Conservation (phyloP, 2,888 invertebrate genomes). For the Graphium colonna region DNA sequence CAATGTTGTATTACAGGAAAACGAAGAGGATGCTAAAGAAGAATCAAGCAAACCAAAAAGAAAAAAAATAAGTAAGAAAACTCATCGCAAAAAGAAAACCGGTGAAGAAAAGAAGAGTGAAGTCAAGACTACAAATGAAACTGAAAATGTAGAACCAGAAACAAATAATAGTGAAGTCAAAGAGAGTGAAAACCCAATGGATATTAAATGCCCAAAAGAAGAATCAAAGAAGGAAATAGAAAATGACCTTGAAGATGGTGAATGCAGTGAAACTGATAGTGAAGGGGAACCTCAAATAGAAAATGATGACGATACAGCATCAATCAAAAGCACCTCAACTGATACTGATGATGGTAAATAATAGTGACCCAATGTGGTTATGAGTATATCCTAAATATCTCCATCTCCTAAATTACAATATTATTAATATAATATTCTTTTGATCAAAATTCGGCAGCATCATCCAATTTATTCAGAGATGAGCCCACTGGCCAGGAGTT, state of each 20-base stretch:
- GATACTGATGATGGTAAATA: conserved; percentile 58
- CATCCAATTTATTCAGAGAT: too few species aligned
- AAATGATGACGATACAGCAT: conserved; percentile 47
- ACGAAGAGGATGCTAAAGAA: conserved; percentile 40
- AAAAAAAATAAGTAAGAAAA: conserved; percentile 41
- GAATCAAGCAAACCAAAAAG: conserved; percentile 45
- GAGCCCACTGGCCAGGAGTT: too few species aligned
- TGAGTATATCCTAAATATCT: too few species aligned
- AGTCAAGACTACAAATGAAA: conserved; percentile 20
- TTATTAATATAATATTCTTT: too few species aligned
- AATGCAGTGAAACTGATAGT: conserved; percentile 79
- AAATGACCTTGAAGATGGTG: conserved; percentile 82
- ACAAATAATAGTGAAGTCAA: conserved; percentile 10
- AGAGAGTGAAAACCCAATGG: conserved; percentile 6
- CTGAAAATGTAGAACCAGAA: conserved; percentile 26
- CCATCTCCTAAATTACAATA: too few species aligned
- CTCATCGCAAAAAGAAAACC: neutral
- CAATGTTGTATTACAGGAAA: conserved; percentile 71
- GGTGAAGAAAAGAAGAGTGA: conserved; percentile 20
- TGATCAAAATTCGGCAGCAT: too few species aligned
- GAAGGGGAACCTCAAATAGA: conserved; percentile 37
- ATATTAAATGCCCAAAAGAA: conserved; percentile 21
- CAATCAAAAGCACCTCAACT: conserved; percentile 60
- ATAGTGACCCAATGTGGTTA: too few species aligned
- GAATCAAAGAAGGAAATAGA: conserved; percentile 27